These are phyloP conservation scores for Poeciliopsis gracilis DNA, from an alignment of 2,797 vertebrate species.

Conservation along the genomic window DNA sequence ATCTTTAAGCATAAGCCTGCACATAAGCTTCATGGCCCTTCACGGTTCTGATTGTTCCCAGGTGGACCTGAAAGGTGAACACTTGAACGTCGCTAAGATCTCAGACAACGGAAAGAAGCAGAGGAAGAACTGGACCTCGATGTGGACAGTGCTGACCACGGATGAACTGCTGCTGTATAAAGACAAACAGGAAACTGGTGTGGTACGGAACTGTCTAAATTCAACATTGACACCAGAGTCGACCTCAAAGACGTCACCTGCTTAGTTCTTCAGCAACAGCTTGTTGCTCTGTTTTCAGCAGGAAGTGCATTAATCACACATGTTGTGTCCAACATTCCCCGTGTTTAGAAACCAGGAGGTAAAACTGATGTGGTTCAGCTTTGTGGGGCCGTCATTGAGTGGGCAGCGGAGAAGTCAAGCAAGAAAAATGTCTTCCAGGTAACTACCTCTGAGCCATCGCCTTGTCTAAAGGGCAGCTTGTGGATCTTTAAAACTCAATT, in stretches of 20 bases:
- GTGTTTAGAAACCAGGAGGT: conserved; percentile 84
- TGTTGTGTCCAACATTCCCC: background rate
- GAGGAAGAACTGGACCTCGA: conserved; percentile 91
- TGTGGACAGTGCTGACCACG: conserved; percentile 87
- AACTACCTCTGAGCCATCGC: conserved; percentile 25
- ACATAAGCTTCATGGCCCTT: background rate
- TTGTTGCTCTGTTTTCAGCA: background rate
- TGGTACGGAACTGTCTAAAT: conserved; percentile 73
- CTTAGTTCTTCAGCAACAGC: background rate
- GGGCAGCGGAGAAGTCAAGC: conserved; percentile 91
- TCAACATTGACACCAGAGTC: background rate
- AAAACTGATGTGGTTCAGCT: conserved; percentile 89
- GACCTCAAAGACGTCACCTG: background rate
- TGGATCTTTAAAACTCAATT: background rate
- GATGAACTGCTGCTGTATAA: conserved; percentile 89
- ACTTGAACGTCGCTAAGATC: conserved; percentile 93
- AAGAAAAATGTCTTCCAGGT: conserved; percentile 93
- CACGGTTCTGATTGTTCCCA: conserved; percentile 50
- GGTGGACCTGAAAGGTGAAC: conserved; percentile 87
- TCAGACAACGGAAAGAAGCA: conserved; percentile 92
- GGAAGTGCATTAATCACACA: background rate
- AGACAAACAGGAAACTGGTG: conserved; percentile 85
- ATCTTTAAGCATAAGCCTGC: background rate
- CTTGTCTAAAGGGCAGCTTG: background rate
- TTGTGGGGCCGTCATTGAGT: conserved; percentile 85